phyloP scores from a whole-genome alignment of 2,113 vertebrate genomes.

The Oncorhynchus mykiss region DNA sequence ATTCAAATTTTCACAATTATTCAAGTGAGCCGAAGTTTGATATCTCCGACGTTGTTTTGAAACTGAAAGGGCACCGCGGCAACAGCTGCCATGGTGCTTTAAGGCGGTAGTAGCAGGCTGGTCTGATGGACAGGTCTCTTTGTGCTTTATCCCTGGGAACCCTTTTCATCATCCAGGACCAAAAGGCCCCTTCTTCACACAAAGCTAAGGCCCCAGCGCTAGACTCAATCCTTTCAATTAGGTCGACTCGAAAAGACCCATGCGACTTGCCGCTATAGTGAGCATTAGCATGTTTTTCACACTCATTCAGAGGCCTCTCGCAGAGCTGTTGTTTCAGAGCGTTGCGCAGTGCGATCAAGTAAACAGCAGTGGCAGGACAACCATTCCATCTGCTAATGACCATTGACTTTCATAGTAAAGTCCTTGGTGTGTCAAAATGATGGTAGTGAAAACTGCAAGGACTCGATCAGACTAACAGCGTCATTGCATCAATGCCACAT shows the following conservation, averaged over 20 bases:
- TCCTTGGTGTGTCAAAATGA: constrained; percentile 12
- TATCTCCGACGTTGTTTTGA: constrained; percentile 35
- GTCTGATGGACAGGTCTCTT: constrained; percentile 46
- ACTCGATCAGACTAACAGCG: too few relatives aligned
- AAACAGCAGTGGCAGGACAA: constrained; percentile 13
- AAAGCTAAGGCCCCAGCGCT: constrained; percentile 25
- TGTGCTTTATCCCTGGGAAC: constrained; percentile 48
- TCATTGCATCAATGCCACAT: too few relatives aligned
- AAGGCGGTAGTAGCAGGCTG: constrained; percentile 2
- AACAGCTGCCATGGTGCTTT: constrained; percentile 47
- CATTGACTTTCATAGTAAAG: not conserved
- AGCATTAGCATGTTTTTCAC: constrained; percentile 28
- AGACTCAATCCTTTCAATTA: constrained; percentile 27
- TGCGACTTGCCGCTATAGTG: constrained; percentile 22
- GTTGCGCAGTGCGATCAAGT: not conserved
- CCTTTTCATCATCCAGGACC: constrained; percentile 44
- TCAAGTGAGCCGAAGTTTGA: constrained; percentile 32
- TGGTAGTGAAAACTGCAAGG: not conserved
- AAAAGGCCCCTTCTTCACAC: constrained; percentile 33
- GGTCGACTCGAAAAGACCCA: constrained; percentile 26
- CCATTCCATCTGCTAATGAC: constrained; percentile 15
- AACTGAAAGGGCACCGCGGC: not conserved
- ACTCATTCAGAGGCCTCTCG: constrained; percentile 34
- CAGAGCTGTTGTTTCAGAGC: constrained; percentile 35
- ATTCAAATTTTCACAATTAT: constrained; percentile 35